Evolutionary conservation across 2,797 vertebrate species (phyloP).

Genomic region (Argya squamiceps): DNA sequence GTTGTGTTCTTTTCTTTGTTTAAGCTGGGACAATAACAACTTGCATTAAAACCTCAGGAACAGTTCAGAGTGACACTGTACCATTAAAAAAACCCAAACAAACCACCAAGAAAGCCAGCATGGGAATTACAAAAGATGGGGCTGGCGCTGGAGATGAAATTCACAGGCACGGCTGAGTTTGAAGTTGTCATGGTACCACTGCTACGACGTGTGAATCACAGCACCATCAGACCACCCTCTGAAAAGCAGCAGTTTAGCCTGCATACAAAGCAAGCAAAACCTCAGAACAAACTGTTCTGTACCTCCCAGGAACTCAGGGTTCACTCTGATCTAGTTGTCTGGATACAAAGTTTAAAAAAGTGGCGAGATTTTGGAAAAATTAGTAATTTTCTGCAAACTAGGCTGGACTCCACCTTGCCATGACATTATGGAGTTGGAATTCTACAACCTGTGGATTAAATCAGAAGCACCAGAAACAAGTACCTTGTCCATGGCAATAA

Average conservation of each 20-base stretch:
- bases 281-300: background rate
- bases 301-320: background rate
- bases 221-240: background rate
- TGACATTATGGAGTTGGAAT: background rate
- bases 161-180: background rate
- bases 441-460: background rate
- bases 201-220: conserved; percentile 1
- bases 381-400: background rate
- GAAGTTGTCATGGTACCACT: conserved; percentile 50
- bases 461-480: background rate
- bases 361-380: background rate
- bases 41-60: background rate
- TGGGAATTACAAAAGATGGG: background rate
- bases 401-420: background rate
- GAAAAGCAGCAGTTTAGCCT: background rate
- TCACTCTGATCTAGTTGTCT: background rate
- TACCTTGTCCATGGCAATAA: background rate
- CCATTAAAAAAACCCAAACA: background rate
- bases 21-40: background rate
- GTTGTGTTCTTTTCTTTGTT: background rate
- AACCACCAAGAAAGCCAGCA: background rate
- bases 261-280: background rate
- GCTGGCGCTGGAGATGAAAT: background rate
- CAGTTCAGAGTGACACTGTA: background rate
- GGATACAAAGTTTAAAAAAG: background rate